Conservation (phyloP, 2,113 vertebrate genomes). For the Anguilla rostrata region DNA sequence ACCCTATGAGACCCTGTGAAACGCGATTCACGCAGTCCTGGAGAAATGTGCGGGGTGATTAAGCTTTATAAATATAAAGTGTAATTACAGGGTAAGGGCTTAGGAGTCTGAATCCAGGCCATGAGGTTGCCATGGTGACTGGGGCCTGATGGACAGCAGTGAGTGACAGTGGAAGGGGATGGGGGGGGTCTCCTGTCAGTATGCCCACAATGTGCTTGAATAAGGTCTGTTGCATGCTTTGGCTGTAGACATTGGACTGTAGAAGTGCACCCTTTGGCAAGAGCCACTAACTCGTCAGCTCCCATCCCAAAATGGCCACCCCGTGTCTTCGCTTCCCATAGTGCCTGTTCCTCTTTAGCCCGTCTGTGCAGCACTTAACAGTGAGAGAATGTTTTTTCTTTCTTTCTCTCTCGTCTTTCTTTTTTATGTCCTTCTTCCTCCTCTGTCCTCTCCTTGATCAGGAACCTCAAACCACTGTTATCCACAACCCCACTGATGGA, state of each 20-base stretch:
- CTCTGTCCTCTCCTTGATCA: slow-evolving; percentile 80
- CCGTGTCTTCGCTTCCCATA: not conserved
- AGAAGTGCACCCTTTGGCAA: not conserved
- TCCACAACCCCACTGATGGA: slow-evolving; percentile 98
- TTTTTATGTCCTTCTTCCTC: slow-evolving; percentile 70
- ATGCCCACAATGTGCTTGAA: slow-evolving; percentile 53
- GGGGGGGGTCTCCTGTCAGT: not conserved
- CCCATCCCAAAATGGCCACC: not conserved
- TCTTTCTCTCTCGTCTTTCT: slow-evolving; percentile 72
- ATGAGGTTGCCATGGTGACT: slow-evolving; percentile 40
- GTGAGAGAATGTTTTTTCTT: slow-evolving; percentile 22
- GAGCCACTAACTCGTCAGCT: not conserved
- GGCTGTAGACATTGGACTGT: slow-evolving; percentile 45
- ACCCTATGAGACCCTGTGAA: not conserved
- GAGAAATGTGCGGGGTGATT: not conserved
- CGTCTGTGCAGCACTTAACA: not conserved
- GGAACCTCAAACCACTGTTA: slow-evolving; percentile 98
- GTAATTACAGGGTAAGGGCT: not conserved
- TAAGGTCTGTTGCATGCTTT: slow-evolving; percentile 80
- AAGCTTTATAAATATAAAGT: not conserved
- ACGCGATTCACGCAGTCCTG: not conserved
- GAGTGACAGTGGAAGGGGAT: not conserved
- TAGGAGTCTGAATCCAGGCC: not conserved
- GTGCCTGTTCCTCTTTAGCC: not conserved
- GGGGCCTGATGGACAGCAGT: not conserved